Percentiles rank a stretch among this genome's conserved stretches.
phyloP scores from a whole-genome alignment of 2,113 vertebrate genomes.

The Anolis sagrei region DNA sequence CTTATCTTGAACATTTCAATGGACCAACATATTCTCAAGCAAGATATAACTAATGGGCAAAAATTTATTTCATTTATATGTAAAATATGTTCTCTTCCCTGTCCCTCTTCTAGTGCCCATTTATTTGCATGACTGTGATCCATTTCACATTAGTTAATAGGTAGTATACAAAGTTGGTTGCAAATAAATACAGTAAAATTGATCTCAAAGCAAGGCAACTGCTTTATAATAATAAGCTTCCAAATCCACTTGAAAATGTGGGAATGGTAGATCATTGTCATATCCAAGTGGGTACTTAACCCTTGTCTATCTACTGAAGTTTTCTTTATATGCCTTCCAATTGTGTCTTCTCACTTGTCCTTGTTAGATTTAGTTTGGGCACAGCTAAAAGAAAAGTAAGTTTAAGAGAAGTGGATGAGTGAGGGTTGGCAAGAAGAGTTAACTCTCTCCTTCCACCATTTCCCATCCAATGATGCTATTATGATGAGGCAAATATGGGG shows the following conservation, averaged over 20 bases:
- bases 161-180: not conserved
- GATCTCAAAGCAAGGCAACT: not conserved
- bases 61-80: not conserved
- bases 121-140: not conserved
- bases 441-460: not conserved
- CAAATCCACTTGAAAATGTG: not conserved
- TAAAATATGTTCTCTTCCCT: not conserved
- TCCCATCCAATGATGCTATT: not conserved
- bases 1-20: not conserved
- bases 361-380: not conserved
- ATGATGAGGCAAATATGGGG: not conserved
- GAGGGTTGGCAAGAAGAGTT: not conserved
- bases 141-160: not conserved
- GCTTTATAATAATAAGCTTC: not conserved
- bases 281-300: not conserved
- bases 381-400: no score
- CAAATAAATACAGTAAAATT: not conserved
- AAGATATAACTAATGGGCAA: not conserved
- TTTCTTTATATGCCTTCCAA: not conserved
- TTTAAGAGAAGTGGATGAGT: no score
- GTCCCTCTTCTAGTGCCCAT: not conserved
- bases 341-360: not conserved
- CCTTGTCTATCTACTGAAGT: not conserved
- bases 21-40: not conserved
- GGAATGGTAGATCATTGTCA: not conserved